Evolutionary conservation across 2,797 vertebrate genomes (phyloP).

Genomic region (Crax fasciolata): DNA sequence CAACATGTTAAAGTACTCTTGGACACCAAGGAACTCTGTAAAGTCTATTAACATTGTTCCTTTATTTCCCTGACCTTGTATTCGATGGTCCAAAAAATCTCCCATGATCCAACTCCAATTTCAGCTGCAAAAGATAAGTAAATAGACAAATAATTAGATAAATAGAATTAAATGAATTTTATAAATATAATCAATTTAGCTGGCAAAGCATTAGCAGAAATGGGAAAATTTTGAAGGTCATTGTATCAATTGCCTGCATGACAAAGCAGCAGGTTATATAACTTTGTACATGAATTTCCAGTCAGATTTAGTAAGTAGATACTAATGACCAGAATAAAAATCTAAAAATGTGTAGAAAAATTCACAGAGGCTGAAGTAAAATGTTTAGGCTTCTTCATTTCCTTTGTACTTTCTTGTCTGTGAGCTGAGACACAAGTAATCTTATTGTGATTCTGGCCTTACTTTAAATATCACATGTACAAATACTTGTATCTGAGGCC

Average conservation of each 20-base stretch:
- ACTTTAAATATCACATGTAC: not conserved
- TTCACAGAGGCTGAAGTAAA: not conserved
- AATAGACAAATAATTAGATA: not conserved
- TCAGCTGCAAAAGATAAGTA: not conserved
- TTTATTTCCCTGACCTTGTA: not conserved
- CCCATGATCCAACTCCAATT: not conserved
- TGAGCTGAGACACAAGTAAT: not conserved
- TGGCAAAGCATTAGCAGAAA: not conserved
- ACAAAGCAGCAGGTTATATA: not conserved
- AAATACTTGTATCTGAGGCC: not conserved
- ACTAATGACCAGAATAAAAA: not conserved
- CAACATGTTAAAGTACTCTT: not conserved
- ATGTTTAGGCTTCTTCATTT: not conserved
- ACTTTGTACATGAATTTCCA: not conserved
- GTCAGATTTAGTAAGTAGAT: not conserved
- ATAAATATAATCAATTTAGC: not conserved
- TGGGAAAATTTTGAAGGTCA: not conserved
- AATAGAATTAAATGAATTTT: not conserved
- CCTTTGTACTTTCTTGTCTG: not conserved
- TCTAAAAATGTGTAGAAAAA: not conserved
- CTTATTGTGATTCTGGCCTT: not conserved
- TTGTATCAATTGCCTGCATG: not conserved
- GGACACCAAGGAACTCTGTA: not conserved
- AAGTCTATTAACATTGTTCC: rapidly evolving
- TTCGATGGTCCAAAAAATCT: not conserved